phyloP scores from a whole-genome alignment of 2,797 vertebrate species.

The Stomatorhinus walkeri region DNA sequence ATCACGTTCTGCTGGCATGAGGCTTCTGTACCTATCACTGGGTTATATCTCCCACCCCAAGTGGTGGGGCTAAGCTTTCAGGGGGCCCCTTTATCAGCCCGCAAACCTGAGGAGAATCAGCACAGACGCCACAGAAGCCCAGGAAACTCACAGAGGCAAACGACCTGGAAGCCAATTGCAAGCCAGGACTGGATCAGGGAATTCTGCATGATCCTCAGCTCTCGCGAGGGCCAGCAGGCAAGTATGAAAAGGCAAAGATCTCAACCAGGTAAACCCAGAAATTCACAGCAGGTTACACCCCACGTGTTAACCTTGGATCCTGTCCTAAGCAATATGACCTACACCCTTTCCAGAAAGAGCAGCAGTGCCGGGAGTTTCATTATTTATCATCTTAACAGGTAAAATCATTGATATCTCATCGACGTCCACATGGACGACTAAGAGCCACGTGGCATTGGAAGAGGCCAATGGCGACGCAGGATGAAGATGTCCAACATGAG shows the following conservation, averaged over 20 bases:
- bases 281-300: background rate
- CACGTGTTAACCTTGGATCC: background rate
- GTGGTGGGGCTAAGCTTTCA: background rate
- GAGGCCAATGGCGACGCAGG: background rate
- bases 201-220: background rate
- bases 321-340: background rate
- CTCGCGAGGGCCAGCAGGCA: background rate
- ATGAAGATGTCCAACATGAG: background rate
- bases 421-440: background rate
- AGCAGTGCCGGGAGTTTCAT: background rate
- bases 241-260: background rate
- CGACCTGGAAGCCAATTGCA: background rate
- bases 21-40: background rate
- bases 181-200: background rate
- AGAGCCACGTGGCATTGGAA: background rate
- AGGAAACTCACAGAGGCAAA: background rate
- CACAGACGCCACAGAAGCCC: background rate
- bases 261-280: background rate
- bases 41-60: background rate
- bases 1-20: background rate
- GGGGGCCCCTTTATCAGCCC: background rate
- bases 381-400: background rate
- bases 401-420: background rate
- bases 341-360: background rate
- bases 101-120: background rate